Evolutionary conservation across 2,888 invertebrate genomes (phyloP).

Genomic region (Morinoia aosen): DNA sequence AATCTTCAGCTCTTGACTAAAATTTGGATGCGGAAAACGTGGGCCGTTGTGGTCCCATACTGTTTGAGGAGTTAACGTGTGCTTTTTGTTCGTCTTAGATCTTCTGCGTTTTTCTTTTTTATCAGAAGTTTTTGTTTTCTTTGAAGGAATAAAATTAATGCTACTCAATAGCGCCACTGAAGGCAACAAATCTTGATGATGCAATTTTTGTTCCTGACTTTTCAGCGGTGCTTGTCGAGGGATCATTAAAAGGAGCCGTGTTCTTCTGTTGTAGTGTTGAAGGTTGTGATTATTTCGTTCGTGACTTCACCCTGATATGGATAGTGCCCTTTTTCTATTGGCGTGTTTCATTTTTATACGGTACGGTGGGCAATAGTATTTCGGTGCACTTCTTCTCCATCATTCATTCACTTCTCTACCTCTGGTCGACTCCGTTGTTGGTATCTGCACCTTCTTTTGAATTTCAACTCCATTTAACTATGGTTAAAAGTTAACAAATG

Average conservation of each 20-base stretch:
- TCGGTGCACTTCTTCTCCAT: neutral
- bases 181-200: neutral
- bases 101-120: neutral
- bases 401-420: neutral
- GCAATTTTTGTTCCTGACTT: neutral
- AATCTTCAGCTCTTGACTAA: neutral
- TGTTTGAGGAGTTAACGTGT: neutral
- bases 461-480: neutral
- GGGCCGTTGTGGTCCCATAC: neutral
- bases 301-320: neutral
- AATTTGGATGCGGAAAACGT: neutral
- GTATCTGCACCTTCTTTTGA: neutral
- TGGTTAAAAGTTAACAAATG: neutral
- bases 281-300: neutral
- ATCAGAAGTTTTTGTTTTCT: neutral
- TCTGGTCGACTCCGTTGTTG: neutral
- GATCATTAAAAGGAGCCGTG: neutral
- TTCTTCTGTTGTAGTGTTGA: neutral
- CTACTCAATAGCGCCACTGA: neutral
- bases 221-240: neutral
- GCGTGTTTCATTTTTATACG: neutral
- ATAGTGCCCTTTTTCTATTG: neutral
- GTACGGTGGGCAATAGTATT: neutral
- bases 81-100: neutral
- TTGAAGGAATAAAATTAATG: neutral